Base-by-base conservation (phyloP, 2,113 vertebrate species). In the Ammospiza nelsoni region DNA sequence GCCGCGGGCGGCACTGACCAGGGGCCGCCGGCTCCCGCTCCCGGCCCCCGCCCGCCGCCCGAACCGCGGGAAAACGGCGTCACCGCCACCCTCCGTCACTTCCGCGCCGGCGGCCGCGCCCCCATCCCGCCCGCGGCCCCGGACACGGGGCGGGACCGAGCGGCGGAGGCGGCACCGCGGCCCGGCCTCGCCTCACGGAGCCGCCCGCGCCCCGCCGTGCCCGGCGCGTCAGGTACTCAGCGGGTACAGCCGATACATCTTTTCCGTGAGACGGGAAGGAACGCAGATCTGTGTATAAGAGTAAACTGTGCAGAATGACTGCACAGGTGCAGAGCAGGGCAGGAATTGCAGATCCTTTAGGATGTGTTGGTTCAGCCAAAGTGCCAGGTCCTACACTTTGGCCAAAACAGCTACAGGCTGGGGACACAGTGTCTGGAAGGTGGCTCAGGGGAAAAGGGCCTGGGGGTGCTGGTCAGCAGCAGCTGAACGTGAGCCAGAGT, bases 181-280 rank as follows among this genome's bases (percentile, higher is more conserved):
- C 12, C 29, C 25, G 33, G 31, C 19, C 55, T 22, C 55, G 12
- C 31, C 31, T 22, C 55, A 22, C 33, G 33, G 57, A 28, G n/a
- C 29, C 16, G 31, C 35, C 10, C 15, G 20, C 49, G 55, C 7
- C 2, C 1, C 0, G 52, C 21, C 27, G 0, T 4, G 57, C 11
- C 11, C 8, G 27, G 2, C 7, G 3, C 39, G 9, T 6, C 19
- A 3, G 74, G 74, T 15, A 12, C 35, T 12, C 11, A 10, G 75
- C 48, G 4, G 6, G 37, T 13, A 8, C 37, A 11, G 37, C 29
- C 14, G 29, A 13, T 20, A n/a, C 31, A 6, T 17, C 23, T 43
- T 28, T 23, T 23, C 61, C 9, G 18, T 23, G 61, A 23, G 37
- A 8, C 4, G 75, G 37, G 48, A 14, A 23, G 75, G 21, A 17